Conservation (phyloP, 2,113 vertebrate species). For the Nesogale talazaci region DNA sequence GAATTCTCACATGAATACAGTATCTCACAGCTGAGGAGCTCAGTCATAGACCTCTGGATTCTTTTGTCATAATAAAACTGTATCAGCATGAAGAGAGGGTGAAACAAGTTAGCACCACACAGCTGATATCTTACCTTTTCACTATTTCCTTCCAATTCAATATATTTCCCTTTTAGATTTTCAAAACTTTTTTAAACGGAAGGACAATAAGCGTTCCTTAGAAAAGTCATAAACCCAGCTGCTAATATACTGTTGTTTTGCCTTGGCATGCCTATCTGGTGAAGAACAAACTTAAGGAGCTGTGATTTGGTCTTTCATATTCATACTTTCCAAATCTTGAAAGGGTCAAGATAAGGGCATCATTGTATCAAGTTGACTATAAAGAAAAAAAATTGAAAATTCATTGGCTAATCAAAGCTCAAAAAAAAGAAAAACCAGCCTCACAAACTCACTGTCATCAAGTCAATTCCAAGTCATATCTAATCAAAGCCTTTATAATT, state of each 20-base stretch:
- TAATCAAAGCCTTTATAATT: conserved; percentile 32
- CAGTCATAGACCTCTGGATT: too few relatives aligned
- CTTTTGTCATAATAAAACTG: too few relatives aligned
- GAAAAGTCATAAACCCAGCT: neutral
- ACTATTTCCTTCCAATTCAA: neutral
- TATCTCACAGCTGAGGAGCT: neutral
- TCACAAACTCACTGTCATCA: too few relatives aligned
- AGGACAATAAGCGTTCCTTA: neutral
- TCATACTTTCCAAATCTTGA: neutral
- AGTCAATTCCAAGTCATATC: neutral
- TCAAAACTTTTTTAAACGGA: neutral
- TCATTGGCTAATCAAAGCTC: neutral
- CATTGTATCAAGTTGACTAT: neutral
- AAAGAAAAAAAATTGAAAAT: neutral
- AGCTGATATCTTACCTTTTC: neutral
- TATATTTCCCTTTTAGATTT: neutral
- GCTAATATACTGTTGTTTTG: neutral
- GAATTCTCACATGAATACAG: too few relatives aligned
- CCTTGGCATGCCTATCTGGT: neutral
- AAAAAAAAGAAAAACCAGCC: too few relatives aligned
- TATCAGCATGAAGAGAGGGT: too few relatives aligned
- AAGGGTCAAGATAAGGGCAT: neutral
- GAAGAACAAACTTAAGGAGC: neutral
- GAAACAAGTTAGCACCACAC: neutral
- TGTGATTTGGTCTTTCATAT: neutral